Evolutionary conservation across 2,113 vertebrate species (phyloP).

Genomic region (Symphodus melops): DNA sequence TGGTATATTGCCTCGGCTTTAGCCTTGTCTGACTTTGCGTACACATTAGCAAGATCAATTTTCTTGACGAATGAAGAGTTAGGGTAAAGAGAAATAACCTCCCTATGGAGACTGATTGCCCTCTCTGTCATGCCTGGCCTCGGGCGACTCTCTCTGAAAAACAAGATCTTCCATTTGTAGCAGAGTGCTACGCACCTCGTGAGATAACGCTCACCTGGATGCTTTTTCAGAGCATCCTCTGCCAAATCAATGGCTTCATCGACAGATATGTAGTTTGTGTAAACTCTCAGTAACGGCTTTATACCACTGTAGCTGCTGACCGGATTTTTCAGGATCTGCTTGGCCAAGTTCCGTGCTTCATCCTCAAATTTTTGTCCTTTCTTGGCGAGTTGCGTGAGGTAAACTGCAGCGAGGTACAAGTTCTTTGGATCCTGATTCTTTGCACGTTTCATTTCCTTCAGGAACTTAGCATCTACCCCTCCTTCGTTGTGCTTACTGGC

Average conservation of each 20-base stretch:
- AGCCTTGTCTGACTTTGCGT: background rate
- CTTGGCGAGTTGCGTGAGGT: conserved; percentile 24
- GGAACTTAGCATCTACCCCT: background rate
- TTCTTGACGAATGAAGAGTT: conserved; percentile 15
- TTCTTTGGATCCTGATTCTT: conserved; percentile 56
- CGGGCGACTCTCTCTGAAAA: background rate
- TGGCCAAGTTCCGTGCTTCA: conserved; percentile 45
- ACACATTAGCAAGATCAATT: conserved; percentile 51
- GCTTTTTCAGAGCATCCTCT: conserved; percentile 50
- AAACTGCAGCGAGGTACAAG: conserved; percentile 54
- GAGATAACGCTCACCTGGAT: conserved; percentile 56
- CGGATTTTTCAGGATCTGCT: conserved; percentile 43
- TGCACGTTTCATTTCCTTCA: conserved; percentile 52
- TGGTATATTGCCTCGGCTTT: conserved; percentile 41
- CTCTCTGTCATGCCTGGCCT: conserved; percentile 27
- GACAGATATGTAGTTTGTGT: conserved; percentile 30
- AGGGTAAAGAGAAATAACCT: conserved; percentile 62
- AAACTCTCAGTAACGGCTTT: conserved; percentile 43
- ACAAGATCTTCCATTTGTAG: conserved; percentile 51
- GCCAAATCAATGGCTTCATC: conserved; percentile 67
- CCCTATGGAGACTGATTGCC: conserved; percentile 43
- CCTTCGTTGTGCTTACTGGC: background rate
- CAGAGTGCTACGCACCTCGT: conserved; percentile 46
- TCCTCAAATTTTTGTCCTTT: conserved; percentile 6
- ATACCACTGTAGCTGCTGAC: conserved; percentile 63